Evolutionary conservation across 2,113 vertebrate species (phyloP), one percentile per base, ranked within the genome.

Genomic region (Acanthochromis polyacanthus): DNA sequence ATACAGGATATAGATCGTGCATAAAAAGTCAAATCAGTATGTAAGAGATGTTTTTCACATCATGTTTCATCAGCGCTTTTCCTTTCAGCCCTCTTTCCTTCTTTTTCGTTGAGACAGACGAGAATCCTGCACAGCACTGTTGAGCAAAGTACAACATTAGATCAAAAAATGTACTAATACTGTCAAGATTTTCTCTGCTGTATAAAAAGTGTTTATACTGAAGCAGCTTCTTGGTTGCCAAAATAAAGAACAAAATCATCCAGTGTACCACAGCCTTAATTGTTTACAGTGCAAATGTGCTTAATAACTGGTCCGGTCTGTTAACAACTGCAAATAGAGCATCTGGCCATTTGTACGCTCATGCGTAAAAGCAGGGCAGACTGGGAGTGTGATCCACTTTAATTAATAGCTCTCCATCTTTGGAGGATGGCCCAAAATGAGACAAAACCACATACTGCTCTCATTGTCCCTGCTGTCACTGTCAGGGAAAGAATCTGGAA

Each of bases 371-470:
- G 53, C 70, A 25, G 63, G 36, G 22, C 62, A 76, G 60, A 45
- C 16, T 70, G 78, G 62, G 70, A 69, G 28, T 75, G 64, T 71
- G 48, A 86, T 85, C 75, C 82, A 84, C 82, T 89, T 87, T 88
- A 89, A 91, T 90, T 89, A 92, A 90, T 89, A 86, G 84, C 70
- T 80, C 66, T 76, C 81, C 82, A 76, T 85, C 45, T 82, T 84
- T 91, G 91, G 90, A 91, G 61, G 46, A 38, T 71, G 65, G 80
- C 90, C 88, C 85, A 85, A 61, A 70, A 56, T 51, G 36, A 82
- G 66, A 80, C 61, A 78, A 69, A 72, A 56, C 40, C 38, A 75
- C 69, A 69, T 23, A 67, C 65, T 66, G 61, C 71, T 76, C 40
- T 45, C 22, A 59, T 80, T 67, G 67, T 84, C 70, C 66, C 40